These are phyloP conservation scores for Drepana arcuata DNA, from an alignment of 1,140 invertebrate genomes.

Conservation along the genomic window DNA sequence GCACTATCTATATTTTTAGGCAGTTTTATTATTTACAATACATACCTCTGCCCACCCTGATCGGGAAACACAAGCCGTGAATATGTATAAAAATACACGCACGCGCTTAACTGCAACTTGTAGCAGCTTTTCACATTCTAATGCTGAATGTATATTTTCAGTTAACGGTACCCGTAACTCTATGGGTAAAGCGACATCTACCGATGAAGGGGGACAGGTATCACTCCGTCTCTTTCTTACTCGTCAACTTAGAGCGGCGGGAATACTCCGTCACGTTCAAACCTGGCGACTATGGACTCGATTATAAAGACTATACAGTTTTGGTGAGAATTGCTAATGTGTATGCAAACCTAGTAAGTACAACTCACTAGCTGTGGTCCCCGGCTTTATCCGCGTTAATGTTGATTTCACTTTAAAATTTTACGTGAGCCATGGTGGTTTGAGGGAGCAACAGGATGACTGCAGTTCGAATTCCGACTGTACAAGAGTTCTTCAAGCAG, in stretches of 20 bases:
- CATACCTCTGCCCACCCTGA: not conserved
- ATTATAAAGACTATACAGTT: slow-evolving; percentile 44
- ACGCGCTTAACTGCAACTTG: too few species aligned
- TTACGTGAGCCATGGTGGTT: not conserved
- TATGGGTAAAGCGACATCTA: slow-evolving; percentile 49
- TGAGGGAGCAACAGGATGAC: too few species aligned
- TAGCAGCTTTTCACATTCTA: not conserved
- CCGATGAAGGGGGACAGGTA: slow-evolving; percentile 46
- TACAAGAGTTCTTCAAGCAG: too few species aligned
- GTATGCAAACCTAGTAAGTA: not conserved
- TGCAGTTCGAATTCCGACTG: too few species aligned
- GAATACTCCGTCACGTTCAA: slow-evolving; percentile 19
- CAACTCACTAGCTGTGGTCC: not conserved
- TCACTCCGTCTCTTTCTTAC: slow-evolving; percentile 43
- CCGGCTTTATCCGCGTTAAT: not conserved
- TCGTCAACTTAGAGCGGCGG: slow-evolving; percentile 28
- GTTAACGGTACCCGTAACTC: slow-evolving; percentile 9
- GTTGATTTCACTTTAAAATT: not conserved
- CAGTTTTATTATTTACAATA: not conserved
- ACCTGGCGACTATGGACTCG: slow-evolving; percentile 30
- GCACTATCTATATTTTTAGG: not conserved
- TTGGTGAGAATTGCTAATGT: slow-evolving; percentile 29
- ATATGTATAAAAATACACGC: too few species aligned
- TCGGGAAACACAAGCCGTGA: too few species aligned
- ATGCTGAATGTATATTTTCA: not conserved